A percentile compares a stretch with the other conserved stretches of the same genome.
These are phyloP conservation scores for Luperina nickerlii DNA, from an alignment of 2,888 invertebrate genomes.

Conservation along the genomic window DNA sequence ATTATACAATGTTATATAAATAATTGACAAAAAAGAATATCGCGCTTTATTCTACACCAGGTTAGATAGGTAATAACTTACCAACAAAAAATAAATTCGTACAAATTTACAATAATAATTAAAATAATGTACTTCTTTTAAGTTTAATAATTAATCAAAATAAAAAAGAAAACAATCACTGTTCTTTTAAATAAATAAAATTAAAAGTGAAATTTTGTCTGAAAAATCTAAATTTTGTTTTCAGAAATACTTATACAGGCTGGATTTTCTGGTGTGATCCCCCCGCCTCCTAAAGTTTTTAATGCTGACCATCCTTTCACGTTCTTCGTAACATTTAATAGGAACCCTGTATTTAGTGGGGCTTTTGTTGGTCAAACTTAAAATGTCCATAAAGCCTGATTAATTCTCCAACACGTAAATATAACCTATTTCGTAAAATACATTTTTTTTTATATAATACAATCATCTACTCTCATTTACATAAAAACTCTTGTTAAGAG, in stretches of 20 bases:
- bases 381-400: not conserved
- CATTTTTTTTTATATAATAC: no score
- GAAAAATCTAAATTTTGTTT: no score
- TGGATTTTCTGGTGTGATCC: not conserved
- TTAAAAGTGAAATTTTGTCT: not conserved
- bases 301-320: not conserved
- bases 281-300: not conserved
- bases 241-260: no score
- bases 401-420: not conserved
- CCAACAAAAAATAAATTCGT: not conserved
- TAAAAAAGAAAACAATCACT: not conserved
- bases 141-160: not conserved
- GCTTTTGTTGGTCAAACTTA: not conserved
- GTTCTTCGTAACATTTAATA: not conserved
- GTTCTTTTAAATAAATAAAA: not conserved
- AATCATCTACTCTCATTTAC: no score
- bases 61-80: not conserved
- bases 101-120: not conserved
- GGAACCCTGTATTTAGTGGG: not conserved
- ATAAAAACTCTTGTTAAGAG: not conserved
- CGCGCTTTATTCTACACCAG: not conserved
- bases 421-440: not conserved
- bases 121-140: not conserved
- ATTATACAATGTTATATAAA: not conserved
- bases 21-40: not conserved